Percentiles rank a stretch among this genome's conserved stretches.
Evolutionary conservation across 2,113 vertebrate genomes (phyloP).

Genomic region (Cygnus atratus): DNA sequence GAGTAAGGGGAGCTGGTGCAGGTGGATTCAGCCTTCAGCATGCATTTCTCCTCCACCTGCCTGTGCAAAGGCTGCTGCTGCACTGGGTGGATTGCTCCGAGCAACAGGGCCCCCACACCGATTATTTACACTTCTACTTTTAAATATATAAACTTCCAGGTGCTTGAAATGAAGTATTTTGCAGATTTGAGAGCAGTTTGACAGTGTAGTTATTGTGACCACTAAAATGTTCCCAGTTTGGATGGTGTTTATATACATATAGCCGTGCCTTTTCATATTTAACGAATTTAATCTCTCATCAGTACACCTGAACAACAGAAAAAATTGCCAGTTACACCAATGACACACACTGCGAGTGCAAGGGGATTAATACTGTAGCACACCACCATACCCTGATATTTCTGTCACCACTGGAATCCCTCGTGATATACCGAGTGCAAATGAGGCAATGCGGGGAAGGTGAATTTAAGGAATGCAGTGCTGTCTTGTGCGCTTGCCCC

Average conservation of each 20-base stretch:
- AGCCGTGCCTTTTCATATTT: background rate
- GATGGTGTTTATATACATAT: rapidly evolving
- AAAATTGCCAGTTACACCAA: background rate
- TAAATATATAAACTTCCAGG: background rate
- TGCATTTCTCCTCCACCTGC: background rate
- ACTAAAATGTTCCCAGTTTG: background rate
- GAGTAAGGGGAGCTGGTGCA: background rate
- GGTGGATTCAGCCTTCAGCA: background rate
- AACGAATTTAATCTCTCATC: background rate
- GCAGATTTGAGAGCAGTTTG: background rate
- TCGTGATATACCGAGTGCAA: background rate
- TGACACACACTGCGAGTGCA: background rate
- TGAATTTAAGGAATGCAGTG: background rate
- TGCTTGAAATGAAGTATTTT: background rate
- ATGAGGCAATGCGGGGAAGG: background rate
- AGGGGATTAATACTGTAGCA: background rate
- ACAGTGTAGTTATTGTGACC: background rate
- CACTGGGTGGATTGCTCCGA: rapidly evolving
- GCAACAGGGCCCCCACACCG: too few species aligned
- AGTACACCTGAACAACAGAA: background rate
- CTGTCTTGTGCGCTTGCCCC: background rate
- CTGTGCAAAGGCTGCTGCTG: background rate
- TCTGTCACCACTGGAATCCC: background rate
- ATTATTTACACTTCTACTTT: background rate
- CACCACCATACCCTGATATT: background rate